Evolutionary conservation across 2,888 invertebrate genomes (phyloP).

Genomic region (Augiades crinisus): DNA sequence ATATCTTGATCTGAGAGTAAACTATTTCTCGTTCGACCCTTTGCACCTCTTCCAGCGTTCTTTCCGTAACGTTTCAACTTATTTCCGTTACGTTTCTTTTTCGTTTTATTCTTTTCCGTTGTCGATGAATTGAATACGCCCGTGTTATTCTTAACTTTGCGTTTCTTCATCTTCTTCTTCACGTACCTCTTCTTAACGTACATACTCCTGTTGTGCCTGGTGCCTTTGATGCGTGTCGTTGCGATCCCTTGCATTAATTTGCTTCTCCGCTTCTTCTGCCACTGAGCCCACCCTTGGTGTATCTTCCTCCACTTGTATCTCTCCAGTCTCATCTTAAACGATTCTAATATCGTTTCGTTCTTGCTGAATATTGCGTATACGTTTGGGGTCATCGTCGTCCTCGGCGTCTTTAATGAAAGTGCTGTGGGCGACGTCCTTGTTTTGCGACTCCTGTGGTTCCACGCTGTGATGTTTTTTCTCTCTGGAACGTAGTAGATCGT

Average conservation of each 20-base stretch:
- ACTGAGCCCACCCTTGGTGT: too few relatives aligned
- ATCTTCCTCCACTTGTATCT: not conserved
- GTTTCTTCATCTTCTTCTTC: not conserved
- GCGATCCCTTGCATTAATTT: too few relatives aligned
- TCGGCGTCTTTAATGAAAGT: not conserved
- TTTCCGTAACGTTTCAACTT: too few relatives aligned
- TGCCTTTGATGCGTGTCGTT: too few relatives aligned
- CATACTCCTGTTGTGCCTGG: not conserved
- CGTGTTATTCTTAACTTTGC: not conserved
- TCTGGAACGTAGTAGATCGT: too few relatives aligned
- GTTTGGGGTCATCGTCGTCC: not conserved
- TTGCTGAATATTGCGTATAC: constrained; percentile 7
- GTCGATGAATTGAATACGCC: not conserved
- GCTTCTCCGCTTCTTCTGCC: constrained; percentile 9
- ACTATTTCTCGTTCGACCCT: too few relatives aligned
- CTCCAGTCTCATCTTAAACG: not conserved
- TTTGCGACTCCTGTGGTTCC: not conserved
- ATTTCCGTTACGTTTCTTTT: too few relatives aligned
- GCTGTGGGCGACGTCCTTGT: not conserved
- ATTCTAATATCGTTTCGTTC: constrained; percentile 2
- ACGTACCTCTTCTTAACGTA: constrained; percentile 11
- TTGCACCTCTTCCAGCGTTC: too few relatives aligned
- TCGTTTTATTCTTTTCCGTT: too few relatives aligned
- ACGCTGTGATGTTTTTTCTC: not conserved
- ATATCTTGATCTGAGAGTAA: too few relatives aligned